Evolutionary conservation across 2,113 vertebrate genomes (phyloP), one percentile per base, ranked within the genome.

Genomic region (Crotalus helleri): DNA sequence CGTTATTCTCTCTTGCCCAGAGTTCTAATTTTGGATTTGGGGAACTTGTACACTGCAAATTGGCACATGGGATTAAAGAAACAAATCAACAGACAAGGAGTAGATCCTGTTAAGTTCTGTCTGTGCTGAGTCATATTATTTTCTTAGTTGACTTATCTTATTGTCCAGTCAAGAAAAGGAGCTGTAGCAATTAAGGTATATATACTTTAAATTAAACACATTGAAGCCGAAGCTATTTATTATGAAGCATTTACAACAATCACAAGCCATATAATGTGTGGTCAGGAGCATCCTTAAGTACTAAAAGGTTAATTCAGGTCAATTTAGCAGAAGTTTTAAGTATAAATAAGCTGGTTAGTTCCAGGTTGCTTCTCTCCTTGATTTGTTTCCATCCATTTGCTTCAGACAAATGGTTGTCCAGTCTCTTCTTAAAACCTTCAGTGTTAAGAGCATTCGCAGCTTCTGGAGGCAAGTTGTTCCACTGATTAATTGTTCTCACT

Each of bases 41-140:
- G 51, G 51, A 21, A 46, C 5, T 23, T 85, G 15, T 23, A 26
- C n/a, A 10, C 39, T 53, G 24, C 13, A 57, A 49, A 46, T 49
- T 13, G n/a, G 89, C 3, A n/a, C 19, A 57, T 74, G 23, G 39
- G 4, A 54, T 92, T 88, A 44, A 53, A 19, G 39, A 88, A 88
- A 57, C 0, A 58, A 89, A 49, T 2, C 46, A 86, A 88, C 17
- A 81, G 33, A 26, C 58, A 94, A 94, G 0, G 91, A 26, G 59
- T 7, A 61, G 19, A 64, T 49, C 61, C 54, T 85, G 15, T 57
- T 39, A 26, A 92, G 94, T 49, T 88, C 26, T 39, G n/a, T 85
- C 44, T 49, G 0, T 94, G 94, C 95, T 97, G 96, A 97, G 94
- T 97, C 97, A 96, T 88, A 92, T 93, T 93, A 44, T 46, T 86